phyloP scores from a whole-genome alignment of 2,113 vertebrate species.

The Cromileptes altivelis region DNA sequence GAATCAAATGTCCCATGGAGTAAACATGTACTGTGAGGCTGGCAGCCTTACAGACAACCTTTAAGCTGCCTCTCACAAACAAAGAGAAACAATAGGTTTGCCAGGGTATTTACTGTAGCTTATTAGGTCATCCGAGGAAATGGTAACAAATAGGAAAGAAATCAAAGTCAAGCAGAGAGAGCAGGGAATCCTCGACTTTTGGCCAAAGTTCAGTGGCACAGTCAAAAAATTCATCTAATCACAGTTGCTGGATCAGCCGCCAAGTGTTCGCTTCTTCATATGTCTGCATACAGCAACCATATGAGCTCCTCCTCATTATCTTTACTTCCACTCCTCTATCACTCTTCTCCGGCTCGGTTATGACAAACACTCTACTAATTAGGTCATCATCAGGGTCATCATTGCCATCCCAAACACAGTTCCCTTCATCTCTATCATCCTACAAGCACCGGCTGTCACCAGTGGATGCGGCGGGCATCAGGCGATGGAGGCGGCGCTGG shows the following conservation, averaged over 20 bases:
- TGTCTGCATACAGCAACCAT: conserved; percentile 5
- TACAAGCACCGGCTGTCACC: conserved; percentile 71
- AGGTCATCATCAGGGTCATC: conserved; percentile 76
- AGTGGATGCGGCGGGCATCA: conserved; percentile 48
- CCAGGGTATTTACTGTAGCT: conserved; percentile 11
- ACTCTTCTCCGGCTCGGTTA: conserved; percentile 28
- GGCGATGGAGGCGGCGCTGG: conserved; percentile 60
- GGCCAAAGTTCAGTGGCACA: background rate
- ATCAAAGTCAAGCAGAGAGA: conserved; percentile 4
- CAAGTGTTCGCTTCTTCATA: background rate
- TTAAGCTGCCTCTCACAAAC: conserved; percentile 35
- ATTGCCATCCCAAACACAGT: conserved; percentile 59
- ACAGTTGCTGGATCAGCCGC: background rate
- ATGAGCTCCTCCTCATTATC: conserved; percentile 23
- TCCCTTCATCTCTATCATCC: conserved; percentile 63
- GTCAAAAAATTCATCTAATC: background rate
- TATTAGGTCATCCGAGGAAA: conserved; percentile 13
- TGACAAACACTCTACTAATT: conserved; percentile 65
- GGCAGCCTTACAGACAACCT: conserved; percentile 55
- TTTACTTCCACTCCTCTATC: conserved; percentile 19
- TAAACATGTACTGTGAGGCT: conserved; percentile 67
- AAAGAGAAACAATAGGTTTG: conserved; percentile 32
- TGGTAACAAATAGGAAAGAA: conserved; percentile 15
- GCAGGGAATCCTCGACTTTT: background rate
- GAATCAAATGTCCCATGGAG: conserved; percentile 69